These are phyloP conservation scores for Cataglyphis cursor DNA, from an alignment of 2,888 invertebrate species.

Conservation along the genomic window DNA sequence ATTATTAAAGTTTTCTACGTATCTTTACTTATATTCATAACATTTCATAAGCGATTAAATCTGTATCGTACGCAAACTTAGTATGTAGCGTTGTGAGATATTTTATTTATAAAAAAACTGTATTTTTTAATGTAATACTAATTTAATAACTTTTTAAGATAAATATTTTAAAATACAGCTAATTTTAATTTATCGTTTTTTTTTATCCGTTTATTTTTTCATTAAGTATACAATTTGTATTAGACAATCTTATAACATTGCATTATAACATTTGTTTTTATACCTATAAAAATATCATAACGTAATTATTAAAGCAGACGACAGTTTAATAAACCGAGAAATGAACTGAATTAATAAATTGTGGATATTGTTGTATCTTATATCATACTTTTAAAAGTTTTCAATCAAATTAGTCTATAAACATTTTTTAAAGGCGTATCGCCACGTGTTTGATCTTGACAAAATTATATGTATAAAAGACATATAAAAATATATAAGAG, in stretches of 20 bases:
- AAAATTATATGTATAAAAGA: neutral
- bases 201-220: neutral
- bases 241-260: neutral
- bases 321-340: neutral
- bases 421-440: neutral
- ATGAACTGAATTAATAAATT: neutral
- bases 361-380: neutral
- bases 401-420: neutral
- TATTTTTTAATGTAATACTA: neutral
- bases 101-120: neutral
- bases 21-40: constrained; percentile 36
- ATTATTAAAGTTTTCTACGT: constrained; percentile 38
- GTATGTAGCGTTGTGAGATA: neutral
- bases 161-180: neutral
- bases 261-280: neutral
- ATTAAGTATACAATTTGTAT: neutral
- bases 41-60: constrained; percentile 33
- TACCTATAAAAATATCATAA: neutral
- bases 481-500: neutral
- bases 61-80: neutral
- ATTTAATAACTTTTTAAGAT: neutral
- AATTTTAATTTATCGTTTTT: neutral
- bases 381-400: neutral
- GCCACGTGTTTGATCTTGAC: neutral
- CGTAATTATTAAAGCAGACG: neutral